Evolutionary conservation across 92 coral and sea anemone species (phyloP), one percentile per base, ranked within the genome.

Genomic region (Epizoanthus scotinus): DNA sequence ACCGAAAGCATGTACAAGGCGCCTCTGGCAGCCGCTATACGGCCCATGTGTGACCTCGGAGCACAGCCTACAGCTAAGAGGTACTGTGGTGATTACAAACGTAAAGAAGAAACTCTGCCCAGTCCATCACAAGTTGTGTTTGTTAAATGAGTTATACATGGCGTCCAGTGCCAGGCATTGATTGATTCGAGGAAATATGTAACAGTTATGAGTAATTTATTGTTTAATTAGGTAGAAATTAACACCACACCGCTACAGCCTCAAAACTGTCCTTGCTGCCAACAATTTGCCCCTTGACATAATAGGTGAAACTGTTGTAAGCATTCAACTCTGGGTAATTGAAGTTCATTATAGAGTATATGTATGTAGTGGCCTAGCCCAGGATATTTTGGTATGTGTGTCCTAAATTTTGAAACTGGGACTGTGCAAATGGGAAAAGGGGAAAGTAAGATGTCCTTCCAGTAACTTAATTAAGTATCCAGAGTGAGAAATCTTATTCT

Each of bases 251-350:
- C 54, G 60, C 58, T 78, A 22, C 36, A 61, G 62, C 47, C 18
- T 63, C 26, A 47, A 25, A 56, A 14, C 58, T 62, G 83, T 63
- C 29, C 83, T 63, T 20, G 83, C 63, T 29, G 73, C 56, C 73
- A 78, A 78, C 44, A 78, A 63, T 38, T 10, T 78, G 58, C 83
- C 63, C 21, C 73, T 78, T 22, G 83, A 78, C 54, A 69, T 63
- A 15, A 54, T 31, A 12, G 73, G 73, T 2, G 83, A 34, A 15
- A 31, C 55, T 28, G 84, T 19, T 59, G 25, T 80, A 66, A 80
- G 77, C 25, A 29, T 67, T 20, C 47, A 80, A 63, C 84, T 80
- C 17, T 67, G 84, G 49, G 52, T 50, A 24, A n/a, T 80, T 14
- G 52, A 26, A 26, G 77, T 47, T 12, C 77, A 65, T 12, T 77